These are phyloP conservation scores for Yponomeuta evonymella DNA, from an alignment of 2,888 invertebrate genomes.

Conservation along the genomic window DNA sequence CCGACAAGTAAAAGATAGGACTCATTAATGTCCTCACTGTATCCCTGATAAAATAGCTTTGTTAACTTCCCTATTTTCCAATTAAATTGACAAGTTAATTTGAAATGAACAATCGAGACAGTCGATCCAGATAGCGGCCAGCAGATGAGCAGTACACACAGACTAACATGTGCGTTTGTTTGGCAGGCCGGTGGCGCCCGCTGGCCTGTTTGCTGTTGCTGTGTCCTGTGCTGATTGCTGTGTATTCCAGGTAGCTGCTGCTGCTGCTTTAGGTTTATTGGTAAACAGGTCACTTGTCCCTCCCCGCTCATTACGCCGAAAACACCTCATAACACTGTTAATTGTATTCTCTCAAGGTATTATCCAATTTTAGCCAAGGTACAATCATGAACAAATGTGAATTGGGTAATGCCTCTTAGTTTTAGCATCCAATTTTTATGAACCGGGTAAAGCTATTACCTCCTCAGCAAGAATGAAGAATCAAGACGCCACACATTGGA, in stretches of 20 bases:
- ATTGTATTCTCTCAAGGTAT: constrained; percentile 24
- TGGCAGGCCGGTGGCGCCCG: constrained; percentile 75
- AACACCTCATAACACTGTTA: not conserved
- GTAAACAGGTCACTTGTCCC: constrained; percentile 42
- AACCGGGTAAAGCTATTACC: not conserved
- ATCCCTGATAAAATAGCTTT: not conserved
- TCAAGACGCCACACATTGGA: constrained; percentile 27
- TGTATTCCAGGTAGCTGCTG: constrained; percentile 59
- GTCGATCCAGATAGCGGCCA: constrained; percentile 30
- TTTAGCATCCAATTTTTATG: not conserved
- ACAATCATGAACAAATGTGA: not conserved
- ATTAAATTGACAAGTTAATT: not conserved
- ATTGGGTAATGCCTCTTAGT: constrained; percentile 3
- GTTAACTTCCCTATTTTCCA: not conserved
- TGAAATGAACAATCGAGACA: not conserved
- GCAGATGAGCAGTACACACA: constrained; percentile 32
- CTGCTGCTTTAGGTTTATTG: constrained; percentile 55
- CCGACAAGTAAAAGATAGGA: not conserved
- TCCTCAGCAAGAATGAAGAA: constrained; percentile 35
- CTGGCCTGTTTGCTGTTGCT: constrained; percentile 68
- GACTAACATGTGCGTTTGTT: constrained; percentile 67
- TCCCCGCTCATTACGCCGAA: constrained; percentile 34
- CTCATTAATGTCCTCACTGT: not conserved
- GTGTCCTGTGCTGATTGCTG: constrained; percentile 23
- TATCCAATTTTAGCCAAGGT: constrained; percentile 7